Conservation (phyloP, 2,888 invertebrate species). For the Drosophila incognita region DNA sequence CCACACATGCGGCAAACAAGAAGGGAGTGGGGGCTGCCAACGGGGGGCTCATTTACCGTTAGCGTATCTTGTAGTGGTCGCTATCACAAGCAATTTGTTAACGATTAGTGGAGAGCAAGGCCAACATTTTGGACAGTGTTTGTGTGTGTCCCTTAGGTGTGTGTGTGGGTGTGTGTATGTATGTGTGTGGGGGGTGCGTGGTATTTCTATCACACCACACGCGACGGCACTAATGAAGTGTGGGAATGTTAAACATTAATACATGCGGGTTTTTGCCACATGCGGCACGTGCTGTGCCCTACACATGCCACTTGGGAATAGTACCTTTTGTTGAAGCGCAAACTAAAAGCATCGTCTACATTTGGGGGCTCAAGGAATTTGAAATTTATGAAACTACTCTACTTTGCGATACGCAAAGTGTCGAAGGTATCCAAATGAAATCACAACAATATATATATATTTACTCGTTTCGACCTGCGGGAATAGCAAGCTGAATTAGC, state of each 20-base stretch:
- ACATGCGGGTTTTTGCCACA: conserved; percentile 40
- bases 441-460: conserved; percentile 17
- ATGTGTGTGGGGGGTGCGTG: background rate
- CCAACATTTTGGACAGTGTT: conserved; percentile 34
- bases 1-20: conserved; percentile 9
- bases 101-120: conserved; percentile 65
- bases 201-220: conserved; percentile 35
- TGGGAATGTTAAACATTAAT: conserved; percentile 46
- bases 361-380: conserved; percentile 10
- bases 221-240: conserved; percentile 52
- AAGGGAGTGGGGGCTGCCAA: conserved; percentile 13
- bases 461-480: conserved; percentile 1
- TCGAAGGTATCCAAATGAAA: conserved; percentile 9
- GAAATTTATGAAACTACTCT: conserved; percentile 31
- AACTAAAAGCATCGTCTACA: conserved; percentile 24
- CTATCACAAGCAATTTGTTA: conserved; percentile 75
- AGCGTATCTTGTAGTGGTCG: conserved; percentile 50
- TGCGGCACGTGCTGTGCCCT: conserved; percentile 40
- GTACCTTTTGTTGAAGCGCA: conserved; percentile 12
- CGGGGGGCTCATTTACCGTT: conserved; percentile 44
- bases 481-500: conserved; percentile 25
- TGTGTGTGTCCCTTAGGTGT: background rate
- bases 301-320: conserved; percentile 45
- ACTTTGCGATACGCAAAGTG: background rate
- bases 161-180: background rate